These are phyloP conservation scores for Lomographa bimaculata DNA, from an alignment of 2,888 invertebrate species.

Conservation along the genomic window DNA sequence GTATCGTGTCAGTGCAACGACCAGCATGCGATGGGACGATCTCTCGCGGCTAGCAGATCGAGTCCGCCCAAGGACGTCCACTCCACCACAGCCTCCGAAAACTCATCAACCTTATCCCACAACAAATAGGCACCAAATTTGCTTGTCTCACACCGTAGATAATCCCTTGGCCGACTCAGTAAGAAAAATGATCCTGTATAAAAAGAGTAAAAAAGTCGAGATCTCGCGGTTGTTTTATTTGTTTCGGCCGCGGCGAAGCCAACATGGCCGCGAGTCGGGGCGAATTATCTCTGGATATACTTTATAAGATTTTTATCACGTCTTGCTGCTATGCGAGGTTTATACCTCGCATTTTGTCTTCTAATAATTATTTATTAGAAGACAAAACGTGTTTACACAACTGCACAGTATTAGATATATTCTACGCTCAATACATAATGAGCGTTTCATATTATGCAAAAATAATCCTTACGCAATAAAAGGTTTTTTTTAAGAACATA, in stretches of 20 bases:
- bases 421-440: no score
- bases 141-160: slow-evolving; percentile 39
- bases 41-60: slow-evolving; percentile 81
- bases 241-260: slow-evolving; percentile 65
- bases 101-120: slow-evolving; percentile 47
- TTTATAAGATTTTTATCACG: slow-evolving; percentile 59
- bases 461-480: no score
- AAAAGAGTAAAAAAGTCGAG: slow-evolving; percentile 70
- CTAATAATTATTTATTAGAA: no score
- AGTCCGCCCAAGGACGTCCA: slow-evolving; percentile 83
- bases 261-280: slow-evolving; percentile 75
- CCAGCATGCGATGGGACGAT: slow-evolving; percentile 77
- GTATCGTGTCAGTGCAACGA: slow-evolving; percentile 81
- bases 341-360: no score
- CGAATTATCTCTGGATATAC: slow-evolving; percentile 72
- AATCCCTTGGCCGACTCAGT: slow-evolving; percentile 68
- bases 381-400: no score
- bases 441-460: no score
- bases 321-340: no score
- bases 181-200: slow-evolving; percentile 83
- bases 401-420: no score
- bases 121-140: slow-evolving; percentile 46
- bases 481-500: no score
- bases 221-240: slow-evolving; percentile 79
- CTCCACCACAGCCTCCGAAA: slow-evolving; percentile 56